phyloP scores from a whole-genome alignment of 2,113 vertebrate genomes.

The Tichodroma muraria region DNA sequence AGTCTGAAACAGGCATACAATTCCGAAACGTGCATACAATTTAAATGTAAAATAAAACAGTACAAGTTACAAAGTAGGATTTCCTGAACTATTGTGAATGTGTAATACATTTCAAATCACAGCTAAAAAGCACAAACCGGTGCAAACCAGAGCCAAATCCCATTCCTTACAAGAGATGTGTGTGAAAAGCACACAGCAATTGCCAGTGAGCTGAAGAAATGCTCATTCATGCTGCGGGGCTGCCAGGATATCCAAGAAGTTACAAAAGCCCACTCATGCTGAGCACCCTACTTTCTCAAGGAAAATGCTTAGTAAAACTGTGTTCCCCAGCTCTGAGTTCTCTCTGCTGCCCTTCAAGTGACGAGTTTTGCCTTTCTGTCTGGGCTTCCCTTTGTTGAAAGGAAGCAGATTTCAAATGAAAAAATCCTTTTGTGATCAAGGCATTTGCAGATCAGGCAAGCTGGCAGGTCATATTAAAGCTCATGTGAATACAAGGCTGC shows the following conservation, averaged over 20 bases:
- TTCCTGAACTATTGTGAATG: neutral
- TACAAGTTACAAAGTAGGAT: neutral
- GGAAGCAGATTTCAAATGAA: neutral
- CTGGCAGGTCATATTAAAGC: conserved; percentile 2
- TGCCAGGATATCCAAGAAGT: neutral
- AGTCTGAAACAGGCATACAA: neutral
- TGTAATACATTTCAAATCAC: neutral
- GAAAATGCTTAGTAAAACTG: neutral
- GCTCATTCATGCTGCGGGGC: conserved; percentile 1
- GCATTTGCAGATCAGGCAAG: neutral
- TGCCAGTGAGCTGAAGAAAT: neutral
- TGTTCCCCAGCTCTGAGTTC: neutral
- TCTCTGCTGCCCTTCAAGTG: neutral
- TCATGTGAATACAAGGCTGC: neutral
- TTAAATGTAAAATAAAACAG: neutral
- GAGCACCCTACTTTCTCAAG: conserved; percentile 1
- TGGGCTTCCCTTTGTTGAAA: neutral
- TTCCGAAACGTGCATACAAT: neutral
- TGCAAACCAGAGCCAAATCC: neutral
- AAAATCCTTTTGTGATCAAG: neutral
- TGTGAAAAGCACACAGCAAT: neutral
- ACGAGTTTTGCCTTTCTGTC: neutral
- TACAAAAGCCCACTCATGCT: neutral
- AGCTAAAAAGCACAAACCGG: neutral
- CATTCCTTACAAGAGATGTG: neutral